Conservation (phyloP, 2,888 invertebrate species). For the Melipona beecheii region DNA sequence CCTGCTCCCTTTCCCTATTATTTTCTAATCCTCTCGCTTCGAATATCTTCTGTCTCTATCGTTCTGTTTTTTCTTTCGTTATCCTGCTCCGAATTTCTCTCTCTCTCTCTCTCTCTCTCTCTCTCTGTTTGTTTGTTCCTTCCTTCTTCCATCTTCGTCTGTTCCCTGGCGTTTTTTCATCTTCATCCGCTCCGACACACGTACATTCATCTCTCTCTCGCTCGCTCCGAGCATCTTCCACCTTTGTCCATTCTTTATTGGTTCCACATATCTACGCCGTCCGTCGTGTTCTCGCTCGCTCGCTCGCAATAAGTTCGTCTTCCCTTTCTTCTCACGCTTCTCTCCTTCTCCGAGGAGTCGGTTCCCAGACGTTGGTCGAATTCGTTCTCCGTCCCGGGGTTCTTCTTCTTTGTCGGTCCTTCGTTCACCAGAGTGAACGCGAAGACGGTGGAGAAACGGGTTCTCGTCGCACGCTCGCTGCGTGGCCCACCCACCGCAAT, state of each 20-base stretch:
- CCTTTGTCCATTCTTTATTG: background rate
- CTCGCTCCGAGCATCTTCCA: no score
- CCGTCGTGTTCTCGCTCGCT: background rate
- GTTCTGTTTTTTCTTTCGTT: no score
- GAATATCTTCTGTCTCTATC: no score
- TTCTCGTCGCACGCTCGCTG: conserved; percentile 58
- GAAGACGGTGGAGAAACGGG: conserved; percentile 36
- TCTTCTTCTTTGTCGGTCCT: background rate
- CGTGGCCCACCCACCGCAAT: conserved; percentile 76
- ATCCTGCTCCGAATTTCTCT: no score
- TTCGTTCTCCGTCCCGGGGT: background rate
- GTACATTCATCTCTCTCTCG: no score
- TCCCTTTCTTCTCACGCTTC: background rate
- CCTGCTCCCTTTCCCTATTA: no score
- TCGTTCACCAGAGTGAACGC: background rate
- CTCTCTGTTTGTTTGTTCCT: no score
- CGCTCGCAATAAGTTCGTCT: background rate
- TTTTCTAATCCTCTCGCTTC: no score
- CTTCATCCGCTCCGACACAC: background rate
- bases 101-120: no score
- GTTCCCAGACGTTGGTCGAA: background rate
- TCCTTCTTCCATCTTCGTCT: no score
- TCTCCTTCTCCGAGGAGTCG: background rate
- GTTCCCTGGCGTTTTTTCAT: no score
- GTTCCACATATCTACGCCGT: background rate